Conservation (phyloP, 1,140 invertebrate genomes). For the Scylla paramamosain region DNA sequence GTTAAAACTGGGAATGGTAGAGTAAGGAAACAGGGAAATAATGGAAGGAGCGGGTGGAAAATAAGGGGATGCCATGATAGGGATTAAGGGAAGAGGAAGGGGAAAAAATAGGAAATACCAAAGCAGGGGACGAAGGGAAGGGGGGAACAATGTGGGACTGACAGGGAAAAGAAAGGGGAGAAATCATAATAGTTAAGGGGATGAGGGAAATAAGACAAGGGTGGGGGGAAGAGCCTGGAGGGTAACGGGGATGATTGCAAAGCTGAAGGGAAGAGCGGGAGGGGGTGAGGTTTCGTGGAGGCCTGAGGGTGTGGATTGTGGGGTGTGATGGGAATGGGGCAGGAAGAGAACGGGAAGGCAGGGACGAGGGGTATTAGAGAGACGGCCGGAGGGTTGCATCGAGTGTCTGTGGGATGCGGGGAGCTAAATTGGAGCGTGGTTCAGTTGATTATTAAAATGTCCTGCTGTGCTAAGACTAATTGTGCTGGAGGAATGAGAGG, state of each 20-base stretch:
- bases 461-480: too few relatives aligned
- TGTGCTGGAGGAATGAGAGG: too few relatives aligned
- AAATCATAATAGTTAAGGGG: neutral
- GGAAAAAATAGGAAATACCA: neutral
- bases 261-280: neutral
- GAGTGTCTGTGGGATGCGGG: too few relatives aligned
- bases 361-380: too few relatives aligned
- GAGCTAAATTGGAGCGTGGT: too few relatives aligned
- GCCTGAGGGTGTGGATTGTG: too few relatives aligned
- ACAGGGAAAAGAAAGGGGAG: neutral
- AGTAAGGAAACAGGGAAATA: neutral
- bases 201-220: neutral
- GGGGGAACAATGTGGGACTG: neutral
- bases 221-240: neutral
- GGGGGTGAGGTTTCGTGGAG: too few relatives aligned
- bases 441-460: too few relatives aligned
- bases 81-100: neutral
- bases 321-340: too few relatives aligned
- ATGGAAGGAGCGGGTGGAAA: neutral
- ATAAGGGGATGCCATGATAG: neutral
- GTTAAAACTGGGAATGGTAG: neutral
- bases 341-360: too few relatives aligned
- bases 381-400: too few relatives aligned
- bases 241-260: neutral
- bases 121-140: neutral